Percentiles rank a stretch among this genome's conserved stretches.
Evolutionary conservation across 92 coral and sea anemone genomes (phyloP).

Genomic region (Galaxea fascicularis): DNA sequence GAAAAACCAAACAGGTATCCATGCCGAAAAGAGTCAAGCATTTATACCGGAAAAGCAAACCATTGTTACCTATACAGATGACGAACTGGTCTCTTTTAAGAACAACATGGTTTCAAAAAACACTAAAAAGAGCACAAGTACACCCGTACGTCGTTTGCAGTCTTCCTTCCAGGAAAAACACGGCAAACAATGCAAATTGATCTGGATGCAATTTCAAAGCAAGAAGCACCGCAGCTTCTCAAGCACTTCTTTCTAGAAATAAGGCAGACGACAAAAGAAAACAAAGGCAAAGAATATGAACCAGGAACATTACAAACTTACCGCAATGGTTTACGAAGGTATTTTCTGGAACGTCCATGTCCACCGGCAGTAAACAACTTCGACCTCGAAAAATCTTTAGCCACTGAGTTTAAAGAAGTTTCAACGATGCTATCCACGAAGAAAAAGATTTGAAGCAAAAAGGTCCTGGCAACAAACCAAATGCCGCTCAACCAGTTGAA

Average conservation of each 20-base stretch:
- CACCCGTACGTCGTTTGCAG: constrained; percentile 59
- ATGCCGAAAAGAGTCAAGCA: too few species aligned
- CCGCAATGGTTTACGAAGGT: constrained; percentile 61
- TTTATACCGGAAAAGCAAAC: too few species aligned
- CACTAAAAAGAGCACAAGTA: too few species aligned
- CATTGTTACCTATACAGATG: too few species aligned
- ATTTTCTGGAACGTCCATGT: constrained; percentile 62
- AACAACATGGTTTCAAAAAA: too few species aligned
- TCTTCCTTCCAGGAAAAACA: constrained; percentile 42
- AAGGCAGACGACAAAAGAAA: constrained; percentile 59
- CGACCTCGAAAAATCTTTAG: constrained; percentile 52
- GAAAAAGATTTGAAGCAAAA: constrained; percentile 65
- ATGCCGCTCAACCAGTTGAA: constrained; percentile 62
- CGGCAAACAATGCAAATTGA: constrained; percentile 24
- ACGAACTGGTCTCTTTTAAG: too few species aligned
- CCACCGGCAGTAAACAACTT: constrained; percentile 66
- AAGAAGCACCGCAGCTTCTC: constrained; percentile 58
- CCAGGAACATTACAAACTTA: too few species aligned
- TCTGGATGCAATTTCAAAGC: constrained; percentile 15
- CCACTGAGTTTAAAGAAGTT: constrained; percentile 58
- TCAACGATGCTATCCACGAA: constrained; percentile 55
- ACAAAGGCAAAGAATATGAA: constrained; percentile 62
- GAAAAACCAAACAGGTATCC: too few species aligned
- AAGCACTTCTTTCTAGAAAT: constrained; percentile 72
- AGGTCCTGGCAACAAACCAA: constrained; percentile 61